These are phyloP conservation scores for Anser cygnoides DNA, from an alignment of 2,113 vertebrate genomes.

Conservation along the genomic window DNA sequence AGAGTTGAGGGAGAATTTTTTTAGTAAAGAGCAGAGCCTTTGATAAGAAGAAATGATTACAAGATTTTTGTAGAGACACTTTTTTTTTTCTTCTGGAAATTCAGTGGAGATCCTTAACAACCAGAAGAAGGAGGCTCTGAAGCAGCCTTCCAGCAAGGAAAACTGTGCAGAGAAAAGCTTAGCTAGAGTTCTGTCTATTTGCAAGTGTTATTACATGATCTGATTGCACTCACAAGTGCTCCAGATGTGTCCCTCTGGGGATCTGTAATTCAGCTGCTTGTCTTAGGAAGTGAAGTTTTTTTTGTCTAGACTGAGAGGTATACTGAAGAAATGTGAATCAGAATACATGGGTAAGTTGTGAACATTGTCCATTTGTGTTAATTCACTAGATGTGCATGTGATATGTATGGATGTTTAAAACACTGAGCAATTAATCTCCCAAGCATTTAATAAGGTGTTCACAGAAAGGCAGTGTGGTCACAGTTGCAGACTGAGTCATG, in stretches of 20 bases:
- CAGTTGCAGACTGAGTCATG: slow-evolving; percentile 3
- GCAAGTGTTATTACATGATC: background rate
- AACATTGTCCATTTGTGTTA: background rate
- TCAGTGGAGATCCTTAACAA: background rate
- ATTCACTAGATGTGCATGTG: background rate
- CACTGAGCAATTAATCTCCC: background rate
- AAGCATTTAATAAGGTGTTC: background rate
- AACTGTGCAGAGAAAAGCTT: background rate
- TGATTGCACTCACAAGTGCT: background rate
- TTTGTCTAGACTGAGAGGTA: background rate
- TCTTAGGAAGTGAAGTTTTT: background rate
- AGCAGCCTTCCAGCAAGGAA: background rate
- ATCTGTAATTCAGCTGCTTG: background rate
- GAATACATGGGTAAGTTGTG: background rate
- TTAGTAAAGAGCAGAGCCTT: background rate
- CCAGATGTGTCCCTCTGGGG: background rate
- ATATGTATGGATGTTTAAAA: background rate
- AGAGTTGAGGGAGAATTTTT: background rate
- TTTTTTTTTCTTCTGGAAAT: background rate
- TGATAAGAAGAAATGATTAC: background rate
- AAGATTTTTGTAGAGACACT: background rate
- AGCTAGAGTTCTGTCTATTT: background rate
- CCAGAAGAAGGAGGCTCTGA: background rate
- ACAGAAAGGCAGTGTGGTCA: background rate
- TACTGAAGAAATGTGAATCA: background rate